Base-by-base conservation (phyloP, 2,113 vertebrate species). In the Emydocephalus ijimae region DNA sequence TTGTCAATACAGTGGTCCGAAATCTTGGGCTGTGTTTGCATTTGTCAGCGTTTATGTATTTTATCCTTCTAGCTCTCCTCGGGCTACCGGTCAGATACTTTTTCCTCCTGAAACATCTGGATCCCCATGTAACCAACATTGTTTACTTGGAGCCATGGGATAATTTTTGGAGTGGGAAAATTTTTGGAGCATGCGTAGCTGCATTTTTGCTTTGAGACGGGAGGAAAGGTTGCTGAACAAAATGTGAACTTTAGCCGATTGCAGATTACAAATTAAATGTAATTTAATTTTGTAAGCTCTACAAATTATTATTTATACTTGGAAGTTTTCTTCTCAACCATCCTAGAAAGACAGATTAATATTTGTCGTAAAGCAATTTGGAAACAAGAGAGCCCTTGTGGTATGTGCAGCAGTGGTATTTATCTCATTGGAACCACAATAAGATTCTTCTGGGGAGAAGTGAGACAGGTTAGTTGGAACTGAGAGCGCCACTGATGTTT, bases 101-200 rank as follows among this genome's bases (percentile, higher is more conserved):
- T 24, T 88, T 87, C 34, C 61, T 85, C 85, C 56, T 14, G n/a
- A 54, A 24, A 48, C 89, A 86, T 56, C 91, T 92, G 93, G 91
- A 89, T 91, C 89, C 45, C 54, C 48, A 56, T 26, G 91, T 56
- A 0, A 94, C 92, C 54, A 0, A 34, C 90, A 59, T 93, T 94
- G 93, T 94, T 95, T 94, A 92, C 89, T 96, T 93, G 93, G 0
- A 90, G 85, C 94, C 52, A 69, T 96, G 97, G 95, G 95, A 97
- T 91, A 74, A 92, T 54, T 93, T 89, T 90, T 94, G 94, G 91
- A 69, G 64, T 96, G 97, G 95, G 95, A 97, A 91, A 74, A 92
- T 54, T 94, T 89, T 90, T 93, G 94, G 90, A 92, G 93, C 93
- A 89, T 59, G 94, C 4, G 43, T 85, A 85, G 92, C 10, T 91